These are phyloP conservation scores for Frankliniella intonsa DNA, from an alignment of 2,888 invertebrate genomes.

Conservation along the genomic window DNA sequence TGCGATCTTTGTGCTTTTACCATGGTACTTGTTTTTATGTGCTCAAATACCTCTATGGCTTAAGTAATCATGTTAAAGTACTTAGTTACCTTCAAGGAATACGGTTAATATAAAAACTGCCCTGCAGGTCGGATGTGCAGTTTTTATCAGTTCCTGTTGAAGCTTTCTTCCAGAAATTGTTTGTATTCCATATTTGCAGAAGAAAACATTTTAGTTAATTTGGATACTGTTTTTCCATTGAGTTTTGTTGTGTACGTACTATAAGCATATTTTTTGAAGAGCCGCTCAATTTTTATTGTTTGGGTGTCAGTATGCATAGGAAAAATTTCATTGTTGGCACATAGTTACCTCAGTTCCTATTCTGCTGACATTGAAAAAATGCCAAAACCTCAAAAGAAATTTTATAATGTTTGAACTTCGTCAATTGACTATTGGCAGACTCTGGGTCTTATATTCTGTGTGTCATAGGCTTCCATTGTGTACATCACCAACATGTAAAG, in stretches of 20 bases:
- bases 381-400: background rate
- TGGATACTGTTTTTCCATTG: background rate
- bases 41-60: slow-evolving; percentile 19
- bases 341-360: background rate
- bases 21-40: slow-evolving; percentile 4
- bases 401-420: background rate
- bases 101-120: background rate
- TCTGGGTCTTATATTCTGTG: background rate
- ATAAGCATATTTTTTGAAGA: slow-evolving; percentile 2
- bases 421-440: background rate
- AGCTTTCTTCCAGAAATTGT: slow-evolving; percentile 9
- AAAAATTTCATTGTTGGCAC: background rate
- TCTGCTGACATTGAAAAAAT: background rate
- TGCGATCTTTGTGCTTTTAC: background rate
- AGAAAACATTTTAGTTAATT: background rate
- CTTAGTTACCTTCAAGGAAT: slow-evolving; percentile 16
- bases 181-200: slow-evolving; percentile 12
- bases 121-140: slow-evolving; percentile 18
- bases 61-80: slow-evolving; percentile 13
- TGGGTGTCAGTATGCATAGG: background rate
- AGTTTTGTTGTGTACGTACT: background rate
- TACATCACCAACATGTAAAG: background rate
- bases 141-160: slow-evolving; percentile 3
- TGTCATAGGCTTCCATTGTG: slow-evolving; percentile 7
- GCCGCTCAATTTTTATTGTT: slow-evolving; percentile 4